phyloP scores from a whole-genome alignment of 2,888 invertebrate genomes.

The Aethes cnicana region DNA sequence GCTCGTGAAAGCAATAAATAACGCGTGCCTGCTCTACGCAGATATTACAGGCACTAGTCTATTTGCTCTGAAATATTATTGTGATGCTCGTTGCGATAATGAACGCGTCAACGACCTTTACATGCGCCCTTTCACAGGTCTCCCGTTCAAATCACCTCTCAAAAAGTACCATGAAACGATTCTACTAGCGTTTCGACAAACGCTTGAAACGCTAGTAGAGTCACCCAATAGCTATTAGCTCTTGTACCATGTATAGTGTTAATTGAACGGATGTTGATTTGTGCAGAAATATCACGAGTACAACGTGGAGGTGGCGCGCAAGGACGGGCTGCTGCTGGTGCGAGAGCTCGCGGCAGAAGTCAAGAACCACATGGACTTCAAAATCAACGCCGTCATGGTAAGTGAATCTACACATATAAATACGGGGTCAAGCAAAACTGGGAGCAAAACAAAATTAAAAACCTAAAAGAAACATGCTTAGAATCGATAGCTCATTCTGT shows the following conservation, averaged over 20 bases:
- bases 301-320: constrained; percentile 89
- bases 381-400: constrained; percentile 95
- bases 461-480: too few relatives aligned
- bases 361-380: constrained; percentile 96
- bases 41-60: constrained; percentile 56
- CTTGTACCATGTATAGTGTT: background rate
- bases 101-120: constrained; percentile 6
- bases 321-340: constrained; percentile 92
- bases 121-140: too few relatives aligned
- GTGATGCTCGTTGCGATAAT: constrained; percentile 26
- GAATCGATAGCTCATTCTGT: too few relatives aligned
- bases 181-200: too few relatives aligned
- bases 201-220: too few relatives aligned
- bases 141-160: too few relatives aligned
- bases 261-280: constrained; percentile 35
- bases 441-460: too few relatives aligned
- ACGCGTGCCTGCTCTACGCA: constrained; percentile 54
- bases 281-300: constrained; percentile 90
- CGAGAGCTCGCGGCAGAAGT: constrained; percentile 94
- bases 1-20: constrained; percentile 71
- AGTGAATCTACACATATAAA: constrained; percentile 68
- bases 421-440: too few relatives aligned
- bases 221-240: too few relatives aligned
- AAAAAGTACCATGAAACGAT: too few relatives aligned
- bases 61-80: constrained; percentile 39